Evolutionary conservation across 2,888 invertebrate genomes (phyloP).

Genomic region (Tenthredo mesomela): DNA sequence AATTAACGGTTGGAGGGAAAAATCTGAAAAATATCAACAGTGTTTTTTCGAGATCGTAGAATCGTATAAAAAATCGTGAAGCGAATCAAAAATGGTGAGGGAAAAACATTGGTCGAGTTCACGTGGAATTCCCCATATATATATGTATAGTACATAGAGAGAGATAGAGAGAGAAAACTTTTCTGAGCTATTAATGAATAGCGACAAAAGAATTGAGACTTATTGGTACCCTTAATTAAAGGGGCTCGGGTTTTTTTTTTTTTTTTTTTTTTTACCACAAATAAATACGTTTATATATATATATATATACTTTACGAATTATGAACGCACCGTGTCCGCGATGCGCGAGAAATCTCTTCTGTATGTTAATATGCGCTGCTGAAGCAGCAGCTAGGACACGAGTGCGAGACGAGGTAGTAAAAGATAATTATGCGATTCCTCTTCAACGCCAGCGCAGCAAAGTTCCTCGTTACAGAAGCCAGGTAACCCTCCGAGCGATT

Average conservation of each 20-base stretch:
- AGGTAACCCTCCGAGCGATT: not conserved
- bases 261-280: not conserved
- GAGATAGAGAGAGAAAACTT: not conserved
- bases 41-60: too few relatives aligned
- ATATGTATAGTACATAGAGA: too few relatives aligned
- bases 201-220: constrained; percentile 26
- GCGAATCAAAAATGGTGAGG: too few relatives aligned
- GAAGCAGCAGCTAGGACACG: not conserved
- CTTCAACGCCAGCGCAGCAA: not conserved
- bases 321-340: constrained; percentile 24
- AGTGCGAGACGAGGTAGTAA: constrained; percentile 42
- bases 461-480: constrained; percentile 28
- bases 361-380: constrained; percentile 24
- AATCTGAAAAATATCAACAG: too few relatives aligned
- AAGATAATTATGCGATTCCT: constrained; percentile 45
- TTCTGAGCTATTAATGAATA: not conserved
- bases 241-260: not conserved
- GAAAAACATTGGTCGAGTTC: too few relatives aligned
- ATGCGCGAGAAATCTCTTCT: constrained; percentile 41
- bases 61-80: too few relatives aligned
- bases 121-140: too few relatives aligned
- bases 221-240: constrained; percentile 18
- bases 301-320: constrained; percentile 6
- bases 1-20: too few relatives aligned
- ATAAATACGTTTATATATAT: not conserved